Conservation (phyloP, 2,113 vertebrate species). For the Myxocyprinus asiaticus region DNA sequence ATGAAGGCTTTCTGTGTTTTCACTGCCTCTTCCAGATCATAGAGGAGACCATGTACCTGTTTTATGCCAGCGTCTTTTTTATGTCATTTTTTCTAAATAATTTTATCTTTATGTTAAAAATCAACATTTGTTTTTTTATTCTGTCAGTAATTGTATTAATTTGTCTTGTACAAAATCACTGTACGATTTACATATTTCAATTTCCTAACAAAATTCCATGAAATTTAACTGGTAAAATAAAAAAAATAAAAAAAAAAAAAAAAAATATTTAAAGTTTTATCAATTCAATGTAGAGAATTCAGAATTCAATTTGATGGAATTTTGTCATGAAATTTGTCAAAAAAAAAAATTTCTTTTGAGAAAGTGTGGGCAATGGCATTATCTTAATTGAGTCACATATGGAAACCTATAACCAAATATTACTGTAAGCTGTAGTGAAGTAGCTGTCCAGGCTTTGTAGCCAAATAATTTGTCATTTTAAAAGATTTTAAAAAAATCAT, state of each 20-base stretch:
- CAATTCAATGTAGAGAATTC: no score
- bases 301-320: no score
- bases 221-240: no score
- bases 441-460: background rate
- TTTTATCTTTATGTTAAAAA: no score
- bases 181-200: no score
- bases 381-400: constrained; percentile 8
- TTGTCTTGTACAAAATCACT: background rate
- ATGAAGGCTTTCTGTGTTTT: constrained; percentile 14
- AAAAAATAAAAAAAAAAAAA: no score
- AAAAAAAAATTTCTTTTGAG: no score
- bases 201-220: no score
- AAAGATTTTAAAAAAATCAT: no score
- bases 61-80: constrained; percentile 18
- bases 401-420: constrained; percentile 28
- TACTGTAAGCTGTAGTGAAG: background rate
- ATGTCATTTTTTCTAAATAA: constrained; percentile 3
- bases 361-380: background rate
- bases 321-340: no score
- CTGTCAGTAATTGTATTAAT: constrained; percentile 37
- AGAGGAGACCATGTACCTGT: constrained; percentile 6
- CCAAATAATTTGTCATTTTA: background rate
- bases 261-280: no score
- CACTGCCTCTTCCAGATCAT: constrained; percentile 5
- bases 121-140: background rate